phyloP scores from a whole-genome alignment of 2,888 invertebrate genomes.

The Reticulitermes lucifugus region DNA sequence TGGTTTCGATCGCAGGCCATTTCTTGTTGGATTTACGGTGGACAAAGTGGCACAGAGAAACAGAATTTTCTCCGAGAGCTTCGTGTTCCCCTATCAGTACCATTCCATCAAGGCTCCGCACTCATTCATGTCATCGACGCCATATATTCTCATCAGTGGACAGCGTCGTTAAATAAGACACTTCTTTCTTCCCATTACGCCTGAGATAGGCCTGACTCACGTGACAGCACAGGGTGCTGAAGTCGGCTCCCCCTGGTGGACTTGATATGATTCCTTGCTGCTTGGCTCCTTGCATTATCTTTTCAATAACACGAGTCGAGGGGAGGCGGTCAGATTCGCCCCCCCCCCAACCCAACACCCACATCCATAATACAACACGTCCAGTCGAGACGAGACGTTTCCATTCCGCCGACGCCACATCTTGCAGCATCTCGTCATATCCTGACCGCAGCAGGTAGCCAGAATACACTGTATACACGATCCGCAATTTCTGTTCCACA shows the following conservation, averaged over 20 bases:
- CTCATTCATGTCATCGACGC: no score
- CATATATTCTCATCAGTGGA: no score
- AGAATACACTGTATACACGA: not conserved
- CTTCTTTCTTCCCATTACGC: no score
- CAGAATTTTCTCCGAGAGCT: no score
- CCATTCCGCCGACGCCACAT: conserved; percentile 40
- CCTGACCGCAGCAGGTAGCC: conserved; percentile 24
- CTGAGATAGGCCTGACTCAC: no score
- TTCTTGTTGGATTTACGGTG: no score
- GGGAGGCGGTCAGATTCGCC: conserved; percentile 12
- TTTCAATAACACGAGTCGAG: conserved; percentile 42
- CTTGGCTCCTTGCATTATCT: conserved; percentile 28
- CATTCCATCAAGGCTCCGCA: no score
- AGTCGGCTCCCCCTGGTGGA: not conserved
- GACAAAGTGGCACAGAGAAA: no score
- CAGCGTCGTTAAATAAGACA: no score
- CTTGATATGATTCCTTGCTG: conserved; percentile 9
- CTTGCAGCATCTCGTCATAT: conserved; percentile 13
- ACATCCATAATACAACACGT: conserved; percentile 52
- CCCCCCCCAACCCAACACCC: not conserved
- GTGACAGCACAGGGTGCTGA: not conserved
- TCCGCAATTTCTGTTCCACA: not conserved
- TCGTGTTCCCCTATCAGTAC: no score
- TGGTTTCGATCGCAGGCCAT: no score
- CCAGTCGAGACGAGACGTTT: conserved; percentile 30